Conservation (phyloP, 2,888 invertebrate species). For the Lasioglossum malachurum region DNA sequence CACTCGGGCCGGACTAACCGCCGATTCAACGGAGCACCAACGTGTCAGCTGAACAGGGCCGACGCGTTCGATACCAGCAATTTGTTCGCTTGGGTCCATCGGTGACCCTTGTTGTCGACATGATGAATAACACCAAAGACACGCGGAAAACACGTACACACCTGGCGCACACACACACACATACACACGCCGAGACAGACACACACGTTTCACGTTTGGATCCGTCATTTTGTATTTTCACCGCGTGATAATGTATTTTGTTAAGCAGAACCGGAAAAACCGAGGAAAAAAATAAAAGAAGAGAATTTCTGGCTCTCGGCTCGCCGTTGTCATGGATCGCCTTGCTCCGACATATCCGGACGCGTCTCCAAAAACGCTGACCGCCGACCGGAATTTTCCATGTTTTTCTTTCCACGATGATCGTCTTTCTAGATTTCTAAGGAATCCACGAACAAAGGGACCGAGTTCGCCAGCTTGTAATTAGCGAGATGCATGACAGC, state of each 20-base stretch:
- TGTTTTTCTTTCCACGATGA: slow-evolving; percentile 4
- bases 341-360: slow-evolving; percentile 12
- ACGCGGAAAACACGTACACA: neutral
- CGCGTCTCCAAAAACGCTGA: too few relatives aligned
- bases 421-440: slow-evolving; percentile 31
- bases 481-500: slow-evolving; percentile 32
- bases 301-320: neutral
- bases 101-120: slow-evolving; percentile 15
- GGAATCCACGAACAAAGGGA: slow-evolving; percentile 33
- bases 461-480: slow-evolving; percentile 31
- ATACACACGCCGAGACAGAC: neutral
- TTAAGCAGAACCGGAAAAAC: neutral
- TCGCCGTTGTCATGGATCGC: slow-evolving; percentile 14
- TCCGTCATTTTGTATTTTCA: slow-evolving; percentile 35
- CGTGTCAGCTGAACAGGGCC: neutral
- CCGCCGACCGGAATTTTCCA: neutral
- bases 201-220: slow-evolving; percentile 16
- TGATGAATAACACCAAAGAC: slow-evolving; percentile 8
- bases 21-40: slow-evolving; percentile 19
- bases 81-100: neutral
- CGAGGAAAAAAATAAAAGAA: neutral
- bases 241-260: slow-evolving; percentile 16
- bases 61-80: neutral
- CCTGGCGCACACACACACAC: neutral
- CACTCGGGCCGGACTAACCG: slow-evolving; percentile 73